Percentiles rank a stretch among this genome's conserved stretches.
Evolutionary conservation across 1,140 invertebrate genomes (phyloP).

Genomic region (Saccostrea cuccullata): DNA sequence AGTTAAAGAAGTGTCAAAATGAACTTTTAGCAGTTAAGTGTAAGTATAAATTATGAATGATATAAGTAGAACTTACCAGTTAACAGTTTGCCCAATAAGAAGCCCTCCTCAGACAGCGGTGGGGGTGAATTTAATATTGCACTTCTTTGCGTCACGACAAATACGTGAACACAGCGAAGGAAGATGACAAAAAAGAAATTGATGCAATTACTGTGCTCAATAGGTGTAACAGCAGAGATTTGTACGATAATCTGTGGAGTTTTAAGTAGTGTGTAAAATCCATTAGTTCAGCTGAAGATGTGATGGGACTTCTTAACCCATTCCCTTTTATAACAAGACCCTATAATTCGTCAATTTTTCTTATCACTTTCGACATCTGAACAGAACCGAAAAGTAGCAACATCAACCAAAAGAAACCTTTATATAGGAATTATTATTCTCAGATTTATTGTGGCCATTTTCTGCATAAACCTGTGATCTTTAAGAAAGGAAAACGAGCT

Average conservation of each 20-base stretch:
- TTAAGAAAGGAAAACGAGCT: neutral
- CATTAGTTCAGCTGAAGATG: constrained; percentile 33
- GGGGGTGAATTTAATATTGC: neutral
- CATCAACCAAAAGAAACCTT: neutral
- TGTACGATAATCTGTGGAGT: constrained; percentile 17
- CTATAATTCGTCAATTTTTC: neutral
- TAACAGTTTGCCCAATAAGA: neutral
- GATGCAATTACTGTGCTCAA: constrained; percentile 30
- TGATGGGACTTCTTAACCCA: neutral
- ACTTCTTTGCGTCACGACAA: neutral
- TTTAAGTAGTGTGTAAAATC: constrained; percentile 16
- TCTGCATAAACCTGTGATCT: neutral
- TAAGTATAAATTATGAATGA: no score
- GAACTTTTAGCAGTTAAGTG: no score
- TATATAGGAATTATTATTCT: neutral
- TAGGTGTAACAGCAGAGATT: constrained; percentile 2
- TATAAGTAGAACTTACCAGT: neutral
- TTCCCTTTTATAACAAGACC: neutral
- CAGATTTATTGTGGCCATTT: neutral
- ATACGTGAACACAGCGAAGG: neutral
- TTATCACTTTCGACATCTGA: neutral
- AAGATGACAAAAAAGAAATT: constrained; percentile 8
- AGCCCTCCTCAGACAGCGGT: neutral
- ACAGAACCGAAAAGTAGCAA: constrained; percentile 19
- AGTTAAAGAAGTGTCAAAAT: no score